Percentiles rank a stretch among this genome's conserved stretches.
Conservation (phyloP, 1,140 invertebrate species). For the Cyclargus thomasi region DNA sequence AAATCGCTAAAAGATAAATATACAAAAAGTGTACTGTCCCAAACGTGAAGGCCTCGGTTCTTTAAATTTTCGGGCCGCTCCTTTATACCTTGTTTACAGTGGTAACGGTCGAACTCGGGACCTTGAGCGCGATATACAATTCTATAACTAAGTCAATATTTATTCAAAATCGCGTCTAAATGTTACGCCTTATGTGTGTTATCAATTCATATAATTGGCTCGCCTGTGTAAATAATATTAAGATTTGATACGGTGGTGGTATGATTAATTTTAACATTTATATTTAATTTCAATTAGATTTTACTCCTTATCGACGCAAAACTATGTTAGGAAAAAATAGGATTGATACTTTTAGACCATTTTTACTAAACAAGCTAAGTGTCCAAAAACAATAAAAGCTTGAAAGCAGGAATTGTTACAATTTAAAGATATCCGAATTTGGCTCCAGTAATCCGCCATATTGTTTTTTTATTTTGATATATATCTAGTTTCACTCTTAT, state of each 20-base stretch:
- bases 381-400: no score
- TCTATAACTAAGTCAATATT: conserved; percentile 11
- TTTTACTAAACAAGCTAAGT: no score
- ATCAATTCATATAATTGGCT: conserved; percentile 6
- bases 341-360: no score
- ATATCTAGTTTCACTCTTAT: no score
- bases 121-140: not conserved
- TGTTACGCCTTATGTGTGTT: not conserved
- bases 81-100: conserved; percentile 6
- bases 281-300: not conserved
- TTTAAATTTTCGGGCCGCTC: conserved; percentile 3
- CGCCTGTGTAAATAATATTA: not conserved
- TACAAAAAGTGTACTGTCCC: conserved; percentile 1
- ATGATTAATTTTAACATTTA: conserved; percentile 4
- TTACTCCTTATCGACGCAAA: not conserved
- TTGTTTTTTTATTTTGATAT: no score
- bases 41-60: conserved; percentile 1
- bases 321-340: not conserved
- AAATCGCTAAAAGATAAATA: conserved; percentile 1
- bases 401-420: no score
- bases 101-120: not conserved
- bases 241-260: not conserved
- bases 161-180: conserved; percentile 3
- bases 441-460: no score
- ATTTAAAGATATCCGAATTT: no score